phyloP scores from a whole-genome alignment of 2,113 vertebrate species.

The Panthera uncia region DNA sequence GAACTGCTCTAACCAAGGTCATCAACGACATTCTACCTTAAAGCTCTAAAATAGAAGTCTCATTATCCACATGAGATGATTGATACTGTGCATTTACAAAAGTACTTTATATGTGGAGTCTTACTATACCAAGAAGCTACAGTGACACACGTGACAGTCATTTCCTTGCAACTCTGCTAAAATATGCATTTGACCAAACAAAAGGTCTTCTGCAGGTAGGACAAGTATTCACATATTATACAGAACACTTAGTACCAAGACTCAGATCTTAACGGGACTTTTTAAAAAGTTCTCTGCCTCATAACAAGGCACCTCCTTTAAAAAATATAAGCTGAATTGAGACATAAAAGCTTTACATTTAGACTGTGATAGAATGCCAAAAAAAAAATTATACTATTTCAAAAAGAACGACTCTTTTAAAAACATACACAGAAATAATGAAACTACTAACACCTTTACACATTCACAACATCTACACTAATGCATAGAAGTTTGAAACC shows the following conservation, averaged over 20 bases:
- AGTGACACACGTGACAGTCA: not conserved
- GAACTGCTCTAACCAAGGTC: slow-evolving; percentile 46
- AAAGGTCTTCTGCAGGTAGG: slow-evolving; percentile 15
- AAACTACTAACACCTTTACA: slow-evolving; percentile 54
- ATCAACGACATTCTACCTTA: slow-evolving; percentile 35
- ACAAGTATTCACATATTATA: slow-evolving; percentile 53
- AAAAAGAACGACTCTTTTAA: slow-evolving; percentile 49
- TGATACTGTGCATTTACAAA: slow-evolving; percentile 40
- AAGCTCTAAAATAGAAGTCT: slow-evolving; percentile 35
- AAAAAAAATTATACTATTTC: slow-evolving; percentile 30
- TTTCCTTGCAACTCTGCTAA: slow-evolving; percentile 42
- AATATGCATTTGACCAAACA: slow-evolving; percentile 31
- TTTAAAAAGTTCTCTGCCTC: slow-evolving; percentile 43
- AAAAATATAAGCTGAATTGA: slow-evolving; percentile 60
- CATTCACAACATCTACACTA: slow-evolving; percentile 42
- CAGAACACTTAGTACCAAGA: slow-evolving; percentile 56
- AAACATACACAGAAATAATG: slow-evolving; percentile 30
- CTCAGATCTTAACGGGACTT: slow-evolving; percentile 49
- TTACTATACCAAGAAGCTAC: slow-evolving; percentile 45
- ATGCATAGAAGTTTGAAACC: slow-evolving; percentile 31
- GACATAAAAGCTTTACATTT: slow-evolving; percentile 54
- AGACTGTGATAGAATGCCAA: slow-evolving; percentile 24
- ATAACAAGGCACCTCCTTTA: slow-evolving; percentile 34
- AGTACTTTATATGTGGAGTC: slow-evolving; percentile 23
- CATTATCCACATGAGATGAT: slow-evolving; percentile 10